phyloP scores from a whole-genome alignment of 2,113 vertebrate genomes.

The Cochlearius cochlearius region DNA sequence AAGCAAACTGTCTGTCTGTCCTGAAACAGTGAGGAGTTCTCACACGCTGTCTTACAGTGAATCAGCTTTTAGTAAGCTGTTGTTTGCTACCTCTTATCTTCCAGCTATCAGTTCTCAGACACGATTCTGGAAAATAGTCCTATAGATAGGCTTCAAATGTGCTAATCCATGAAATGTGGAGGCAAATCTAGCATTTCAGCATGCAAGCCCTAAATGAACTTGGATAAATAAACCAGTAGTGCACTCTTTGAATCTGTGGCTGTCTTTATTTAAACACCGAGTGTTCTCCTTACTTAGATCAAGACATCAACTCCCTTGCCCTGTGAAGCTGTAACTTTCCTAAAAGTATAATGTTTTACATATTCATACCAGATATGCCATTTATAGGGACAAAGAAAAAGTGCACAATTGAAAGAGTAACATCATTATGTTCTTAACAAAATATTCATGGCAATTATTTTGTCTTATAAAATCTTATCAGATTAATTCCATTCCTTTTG shows the following conservation, averaged over 20 bases:
- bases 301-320: not conserved
- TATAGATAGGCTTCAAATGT: not conserved
- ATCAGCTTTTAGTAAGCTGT: not conserved
- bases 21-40: not conserved
- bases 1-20: not conserved
- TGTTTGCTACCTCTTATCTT: not conserved
- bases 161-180: not conserved
- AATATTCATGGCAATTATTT: not conserved
- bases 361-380: not conserved
- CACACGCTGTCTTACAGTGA: not conserved
- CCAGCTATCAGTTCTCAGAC: not conserved
- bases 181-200: not conserved
- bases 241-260: not conserved
- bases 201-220: not conserved
- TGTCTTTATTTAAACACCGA: not conserved
- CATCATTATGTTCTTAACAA: not conserved
- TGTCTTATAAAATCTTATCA: not conserved
- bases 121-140: not conserved
- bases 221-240: not conserved
- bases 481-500: not conserved
- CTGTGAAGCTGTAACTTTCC: not conserved
- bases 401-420: not conserved
- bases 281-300: not conserved
- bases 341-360: not conserved
- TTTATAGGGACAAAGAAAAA: not conserved